These are phyloP conservation scores for Drosophila siamana DNA, from an alignment of 2,888 invertebrate genomes.

Conservation along the genomic window DNA sequence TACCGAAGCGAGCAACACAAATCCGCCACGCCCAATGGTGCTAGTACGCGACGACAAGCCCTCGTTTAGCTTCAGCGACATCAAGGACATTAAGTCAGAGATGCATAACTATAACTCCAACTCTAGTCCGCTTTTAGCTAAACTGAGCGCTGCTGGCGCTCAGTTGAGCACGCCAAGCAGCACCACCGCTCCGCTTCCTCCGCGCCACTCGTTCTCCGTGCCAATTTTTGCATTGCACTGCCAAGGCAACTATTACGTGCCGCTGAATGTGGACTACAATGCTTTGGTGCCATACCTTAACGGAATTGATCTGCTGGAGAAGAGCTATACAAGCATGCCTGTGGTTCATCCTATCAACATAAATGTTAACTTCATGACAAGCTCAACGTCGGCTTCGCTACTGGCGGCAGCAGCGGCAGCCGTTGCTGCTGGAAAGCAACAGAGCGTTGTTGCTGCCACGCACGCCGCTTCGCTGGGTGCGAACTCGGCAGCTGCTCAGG, in stretches of 20 bases:
- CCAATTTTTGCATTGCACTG: conserved; percentile 96
- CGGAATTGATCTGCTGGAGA: conserved; percentile 87
- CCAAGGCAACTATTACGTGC: conserved; percentile 95
- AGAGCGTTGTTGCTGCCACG: conserved; percentile 35
- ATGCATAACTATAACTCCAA: conserved; percentile 70
- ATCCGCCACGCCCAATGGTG: conserved; percentile 36
- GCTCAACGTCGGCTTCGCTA: conserved; percentile 74
- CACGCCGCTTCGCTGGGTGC: conserved; percentile 49
- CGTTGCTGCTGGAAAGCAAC: conserved; percentile 77
- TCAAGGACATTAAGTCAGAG: conserved; percentile 83
- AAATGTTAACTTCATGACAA: conserved; percentile 91
- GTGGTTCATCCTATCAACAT: conserved; percentile 95
- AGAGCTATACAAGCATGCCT: conserved; percentile 86
- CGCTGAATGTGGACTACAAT: conserved; percentile 92
- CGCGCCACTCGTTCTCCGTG: conserved; percentile 87
- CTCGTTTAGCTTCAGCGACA: conserved; percentile 75
- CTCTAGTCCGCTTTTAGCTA: conserved; percentile 64
- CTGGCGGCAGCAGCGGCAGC: conserved; percentile 79
- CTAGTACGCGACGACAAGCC: conserved; percentile 74
- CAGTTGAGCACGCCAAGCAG: conserved; percentile 73
- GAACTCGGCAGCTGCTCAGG: conserved; percentile 53
- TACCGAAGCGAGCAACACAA: conserved; percentile 54
- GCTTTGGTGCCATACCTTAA: conserved; percentile 90
- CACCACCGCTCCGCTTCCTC: conserved; percentile 67
- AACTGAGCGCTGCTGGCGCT: conserved; percentile 59